phyloP scores from a whole-genome alignment of 2,888 invertebrate genomes.

The Melinaea marsaeus region DNA sequence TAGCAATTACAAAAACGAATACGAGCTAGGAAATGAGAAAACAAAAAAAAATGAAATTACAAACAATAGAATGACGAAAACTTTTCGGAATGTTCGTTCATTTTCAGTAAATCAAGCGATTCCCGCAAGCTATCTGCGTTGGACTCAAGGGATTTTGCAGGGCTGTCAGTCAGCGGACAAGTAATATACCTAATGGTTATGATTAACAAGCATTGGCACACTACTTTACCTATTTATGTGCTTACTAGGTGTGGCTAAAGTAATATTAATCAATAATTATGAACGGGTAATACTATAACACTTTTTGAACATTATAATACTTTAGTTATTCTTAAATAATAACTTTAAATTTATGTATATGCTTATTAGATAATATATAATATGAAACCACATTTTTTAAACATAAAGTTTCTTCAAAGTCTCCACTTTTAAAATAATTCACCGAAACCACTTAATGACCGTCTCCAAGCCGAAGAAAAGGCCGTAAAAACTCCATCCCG shows the following conservation, averaged over 20 bases:
- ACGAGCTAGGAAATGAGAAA: slow-evolving; percentile 5
- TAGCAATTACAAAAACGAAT: slow-evolving; percentile 7
- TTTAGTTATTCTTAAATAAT: too few relatives aligned
- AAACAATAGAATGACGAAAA: slow-evolving; percentile 13
- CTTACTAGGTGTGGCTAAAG: neutral
- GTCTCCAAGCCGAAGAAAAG: slow-evolving; percentile 5
- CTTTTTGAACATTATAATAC: too few relatives aligned
- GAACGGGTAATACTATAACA: too few relatives aligned
- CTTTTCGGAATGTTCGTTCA: slow-evolving; percentile 27
- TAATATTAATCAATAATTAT: too few relatives aligned
- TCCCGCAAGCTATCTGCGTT: slow-evolving; percentile 37
- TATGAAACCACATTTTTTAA: neutral
- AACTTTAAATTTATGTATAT: too few relatives aligned
- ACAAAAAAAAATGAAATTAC: slow-evolving; percentile 11
- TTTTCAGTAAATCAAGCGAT: slow-evolving; percentile 41
- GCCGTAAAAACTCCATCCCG: slow-evolving; percentile 18
- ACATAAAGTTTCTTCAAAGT: neutral
- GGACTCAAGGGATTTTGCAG: slow-evolving; percentile 26
- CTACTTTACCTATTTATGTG: too few relatives aligned
- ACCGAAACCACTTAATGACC: slow-evolving; percentile 6
- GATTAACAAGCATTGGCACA: too few relatives aligned
- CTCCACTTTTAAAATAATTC: slow-evolving; percentile 1
- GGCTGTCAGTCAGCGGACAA: slow-evolving; percentile 12
- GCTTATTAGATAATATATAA: neutral
- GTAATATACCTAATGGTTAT: too few relatives aligned